These are phyloP conservation scores for Brassicogethes aeneus DNA, from an alignment of 2,888 invertebrate species.

Conservation along the genomic window DNA sequence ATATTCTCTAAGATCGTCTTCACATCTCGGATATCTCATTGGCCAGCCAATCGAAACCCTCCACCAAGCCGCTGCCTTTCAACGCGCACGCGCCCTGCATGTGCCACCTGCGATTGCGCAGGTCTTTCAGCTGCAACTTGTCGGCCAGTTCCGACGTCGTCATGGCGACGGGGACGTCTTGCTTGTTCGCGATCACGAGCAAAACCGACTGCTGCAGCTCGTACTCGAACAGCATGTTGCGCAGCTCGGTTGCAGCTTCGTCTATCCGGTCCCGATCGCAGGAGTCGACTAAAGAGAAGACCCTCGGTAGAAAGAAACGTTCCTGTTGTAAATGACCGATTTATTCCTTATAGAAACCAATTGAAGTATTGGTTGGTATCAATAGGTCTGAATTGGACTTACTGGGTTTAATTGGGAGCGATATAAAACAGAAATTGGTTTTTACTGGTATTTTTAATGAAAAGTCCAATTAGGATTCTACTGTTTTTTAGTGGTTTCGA, in stretches of 20 bases:
- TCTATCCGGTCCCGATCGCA: constrained; percentile 87
- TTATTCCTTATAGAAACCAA: no score
- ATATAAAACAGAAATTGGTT: no score
- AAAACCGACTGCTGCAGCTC: constrained; percentile 85
- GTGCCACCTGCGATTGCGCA: constrained; percentile 54
- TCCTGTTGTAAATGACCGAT: no score
- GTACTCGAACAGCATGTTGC: constrained; percentile 67
- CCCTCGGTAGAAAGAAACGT: no score
- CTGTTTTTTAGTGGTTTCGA: no score
- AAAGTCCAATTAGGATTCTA: no score
- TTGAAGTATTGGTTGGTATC: no score
- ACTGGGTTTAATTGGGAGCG: no score
- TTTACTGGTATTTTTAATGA: no score
- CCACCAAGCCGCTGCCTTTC: constrained; percentile 19
- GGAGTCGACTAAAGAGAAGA: constrained; percentile 59
- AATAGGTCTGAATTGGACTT: no score
- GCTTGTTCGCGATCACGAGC: constrained; percentile 92
- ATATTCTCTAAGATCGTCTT: no score
- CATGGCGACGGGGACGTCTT: constrained; percentile 91
- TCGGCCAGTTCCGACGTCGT: constrained; percentile 84
- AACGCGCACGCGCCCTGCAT: constrained; percentile 22
- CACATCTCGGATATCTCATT: no score
- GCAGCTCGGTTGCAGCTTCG: constrained; percentile 84
- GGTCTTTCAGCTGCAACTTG: constrained; percentile 73
- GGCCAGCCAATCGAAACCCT: constrained; percentile 24